Evolutionary conservation across 2,113 vertebrate species (phyloP).

Genomic region (Xenopus borealis): DNA sequence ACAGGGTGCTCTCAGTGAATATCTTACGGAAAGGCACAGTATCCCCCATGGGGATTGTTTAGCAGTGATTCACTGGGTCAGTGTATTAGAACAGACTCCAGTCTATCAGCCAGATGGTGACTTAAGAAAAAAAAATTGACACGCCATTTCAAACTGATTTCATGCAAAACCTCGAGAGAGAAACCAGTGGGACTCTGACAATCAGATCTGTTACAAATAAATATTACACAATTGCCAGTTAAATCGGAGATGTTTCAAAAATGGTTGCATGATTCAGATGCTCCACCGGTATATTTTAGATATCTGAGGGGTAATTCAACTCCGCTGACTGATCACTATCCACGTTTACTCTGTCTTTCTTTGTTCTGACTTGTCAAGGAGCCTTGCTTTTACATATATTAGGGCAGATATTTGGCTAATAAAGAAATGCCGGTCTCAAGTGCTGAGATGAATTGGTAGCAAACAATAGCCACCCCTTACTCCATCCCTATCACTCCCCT

Average conservation of each 20-base stretch:
- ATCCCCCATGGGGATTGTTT: constrained; percentile 82
- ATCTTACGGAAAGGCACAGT: constrained; percentile 51
- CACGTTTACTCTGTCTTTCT: constrained; percentile 9
- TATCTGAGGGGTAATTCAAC: constrained; percentile 51
- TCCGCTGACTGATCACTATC: constrained; percentile 48
- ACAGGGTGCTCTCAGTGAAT: constrained; percentile 50
- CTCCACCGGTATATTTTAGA: constrained; percentile 45
- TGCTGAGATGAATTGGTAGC: background rate
- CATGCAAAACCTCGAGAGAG: constrained; percentile 89
- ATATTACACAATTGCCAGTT: constrained; percentile 99
- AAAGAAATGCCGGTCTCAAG: background rate
- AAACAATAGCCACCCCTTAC: too few relatives aligned
- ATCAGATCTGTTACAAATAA: constrained; percentile 93
- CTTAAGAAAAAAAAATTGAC: constrained; percentile 92
- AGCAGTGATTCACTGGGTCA: constrained; percentile 78
- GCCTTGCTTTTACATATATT: constrained; percentile 11
- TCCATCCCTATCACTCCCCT: background rate
- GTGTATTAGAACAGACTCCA: constrained; percentile 76
- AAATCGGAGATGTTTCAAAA: constrained; percentile 89
- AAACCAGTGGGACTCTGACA: constrained; percentile 74
- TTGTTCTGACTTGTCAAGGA: constrained; percentile 36
- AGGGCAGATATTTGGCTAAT: constrained; percentile 1
- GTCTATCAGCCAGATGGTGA: constrained; percentile 96
- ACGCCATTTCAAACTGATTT: constrained; percentile 98
- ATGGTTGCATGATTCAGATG: constrained; percentile 79